Base-by-base conservation (phyloP, 2,113 vertebrate species). In the Loxodonta africana region DNA sequence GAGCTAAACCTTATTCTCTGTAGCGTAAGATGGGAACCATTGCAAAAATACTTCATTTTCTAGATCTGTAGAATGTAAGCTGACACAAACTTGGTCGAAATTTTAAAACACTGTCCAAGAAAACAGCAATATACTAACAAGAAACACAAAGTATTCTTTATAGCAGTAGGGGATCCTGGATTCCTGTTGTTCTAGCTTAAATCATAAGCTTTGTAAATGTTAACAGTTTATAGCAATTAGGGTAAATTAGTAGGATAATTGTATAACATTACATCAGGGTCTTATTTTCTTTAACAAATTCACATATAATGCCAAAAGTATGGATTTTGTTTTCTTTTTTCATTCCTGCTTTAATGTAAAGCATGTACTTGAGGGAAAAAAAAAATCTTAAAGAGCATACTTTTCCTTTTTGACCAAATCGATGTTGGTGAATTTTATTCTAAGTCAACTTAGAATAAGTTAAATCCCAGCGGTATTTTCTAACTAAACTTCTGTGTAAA, bases 381-480 rank as follows among this genome's bases (percentile, higher is more conserved):
- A 1, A 17, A 96, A 97, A 90, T 90, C 65, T 53, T 25, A 96
- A 93, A 57, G 28, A 93, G n/a, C 0, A n/a, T 67, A 60, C 41
- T 96, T 87, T 96, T 96, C 95, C 65, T 90, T 51, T 97, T 28
- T 80, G 46, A 94, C 44, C 96, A 88, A 98, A 71, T 97, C 82
- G 94, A 44, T 81, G 80, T 78, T 84, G 53, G 93, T 73, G 63
- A 93, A 69, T 78, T 60, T 5, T 48, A 80, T 86, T 95, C 95
- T 67, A 77, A 53, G 0, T 87, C 57, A 83, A 93, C 41, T 93
- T 93, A n/a, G 62, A 93, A 96, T 44, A 86, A 76, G 23, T 25
- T 0, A 88, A 92, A 91, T 96, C 83, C 41, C 51, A 5, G 0
- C 90, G 97, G 97, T 95, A 90, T 63, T 89, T 77, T 95, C 78